Evolutionary conservation across 2,888 invertebrate genomes (phyloP).

Genomic region (Lepidocyrtinus sp.): DNA sequence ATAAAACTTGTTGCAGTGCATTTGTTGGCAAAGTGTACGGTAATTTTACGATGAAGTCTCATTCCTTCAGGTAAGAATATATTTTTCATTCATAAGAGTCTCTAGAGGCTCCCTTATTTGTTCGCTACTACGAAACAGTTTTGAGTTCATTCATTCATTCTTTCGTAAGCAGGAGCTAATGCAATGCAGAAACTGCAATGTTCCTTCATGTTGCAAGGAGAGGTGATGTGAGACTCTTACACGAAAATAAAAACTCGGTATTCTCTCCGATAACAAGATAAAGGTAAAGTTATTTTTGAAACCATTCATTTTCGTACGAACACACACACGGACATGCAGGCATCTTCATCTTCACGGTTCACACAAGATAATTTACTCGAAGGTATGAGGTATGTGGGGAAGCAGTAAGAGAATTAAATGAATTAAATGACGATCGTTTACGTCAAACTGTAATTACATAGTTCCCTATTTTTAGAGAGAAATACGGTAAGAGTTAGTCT

Average conservation of each 20-base stretch:
- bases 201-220: too few species aligned
- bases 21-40: not conserved
- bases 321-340: not conserved
- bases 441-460: too few species aligned
- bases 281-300: not conserved
- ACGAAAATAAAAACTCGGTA: not conserved
- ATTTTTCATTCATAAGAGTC: constrained; percentile 2
- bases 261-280: not conserved
- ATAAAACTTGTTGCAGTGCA: not conserved
- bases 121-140: not conserved
- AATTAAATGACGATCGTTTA: too few species aligned
- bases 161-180: not conserved
- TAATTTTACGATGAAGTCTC: not conserved
- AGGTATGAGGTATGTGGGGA: not conserved
- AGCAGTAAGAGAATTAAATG: not conserved
- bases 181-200: not conserved
- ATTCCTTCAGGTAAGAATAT: not conserved
- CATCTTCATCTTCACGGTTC: constrained; percentile 3
- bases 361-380: too few species aligned
- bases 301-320: not conserved
- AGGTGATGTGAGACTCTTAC: too few species aligned
- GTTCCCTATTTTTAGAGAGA: too few species aligned
- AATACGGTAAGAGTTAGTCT: too few species aligned
- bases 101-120: not conserved
- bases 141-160: constrained; percentile 14